Evolutionary conservation across 2,888 invertebrate genomes (phyloP), one percentile per base, ranked within the genome.

Genomic region (Lysandra bellargus): DNA sequence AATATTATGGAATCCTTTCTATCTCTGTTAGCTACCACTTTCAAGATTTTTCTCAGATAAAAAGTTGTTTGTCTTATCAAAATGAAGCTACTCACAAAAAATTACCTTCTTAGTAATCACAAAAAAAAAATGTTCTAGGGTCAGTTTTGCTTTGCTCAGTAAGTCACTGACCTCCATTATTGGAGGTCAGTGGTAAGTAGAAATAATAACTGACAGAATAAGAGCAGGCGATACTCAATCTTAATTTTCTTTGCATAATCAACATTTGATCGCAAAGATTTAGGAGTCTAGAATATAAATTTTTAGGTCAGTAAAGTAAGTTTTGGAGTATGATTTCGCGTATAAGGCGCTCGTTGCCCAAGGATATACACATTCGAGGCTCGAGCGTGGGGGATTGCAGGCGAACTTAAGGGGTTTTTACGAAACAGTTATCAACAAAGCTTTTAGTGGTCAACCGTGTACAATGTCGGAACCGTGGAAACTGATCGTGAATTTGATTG

Each of bases 341-440:
- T 85, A 86, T 85, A 89, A 85, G 88, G 89, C 83, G 87, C 86
- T 85, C 86, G 85, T 90, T 91, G 89, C 89, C 87, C 87, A 93
- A 93, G 89, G 86, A 84, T 85, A 83, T 86, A 82, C 82, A 83
- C 86, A 85, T 85, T 87, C 87, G 87, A 87, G 87, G 86, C 84
- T 84, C 83, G 80, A 78, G 90, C 88, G 93, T 93, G 92, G 93
- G 93, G 87, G 89, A 85, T 33, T 69, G 69, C 69, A 37, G 69
- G 84, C 83, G 84, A 87, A 86, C 85, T 87, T 87, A 85, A 86
- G 87, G 86, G 84, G 83, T 84, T 83, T 83, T 83, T 85, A 82
- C 84, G 84, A 83, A 82, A 84, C 83, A 92, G 89, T 91, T 83
- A 87, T 85, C 81, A 79, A 78, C 83, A 84, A 82, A 84, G 79